Evolutionary conservation across 1,140 invertebrate genomes (phyloP), one percentile per base, ranked within the genome.

Genomic region (Dolichoris vasculosae): DNA sequence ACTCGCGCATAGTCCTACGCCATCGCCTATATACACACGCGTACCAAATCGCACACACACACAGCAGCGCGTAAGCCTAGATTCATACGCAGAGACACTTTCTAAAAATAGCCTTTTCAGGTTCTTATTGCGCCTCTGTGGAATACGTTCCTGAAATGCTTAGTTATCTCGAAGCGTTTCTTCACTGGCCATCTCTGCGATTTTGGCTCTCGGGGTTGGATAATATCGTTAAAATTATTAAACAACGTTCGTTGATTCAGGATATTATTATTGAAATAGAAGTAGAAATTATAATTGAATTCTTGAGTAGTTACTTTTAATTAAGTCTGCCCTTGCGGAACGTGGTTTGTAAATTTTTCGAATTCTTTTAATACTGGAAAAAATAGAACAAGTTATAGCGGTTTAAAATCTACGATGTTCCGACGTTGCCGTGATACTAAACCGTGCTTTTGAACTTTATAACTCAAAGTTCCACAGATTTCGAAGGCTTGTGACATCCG

Each of bases 381-480:
- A 73, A 76, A 51, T 20, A 11, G 43, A 51, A 76, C 46, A 32
- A 51, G 17, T 32, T 51, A 20, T 15, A 51, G 46, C 4, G 4
- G 75, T 35, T 76, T 51, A n/a, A 76, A 76, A 51, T 20, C n/a
- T 51, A 15, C 73, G 43, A 46, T 23, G 26, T 23, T 48, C 6
- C 20, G 4, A 30, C 26, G 40, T 76, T 48, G 35, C 69, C 38
- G 69, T 15, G 4, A 75, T 46, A 35, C n/a, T 43, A 51, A 32
- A 76, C 8, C 30, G 30, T 15, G 4, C 46, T 48, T 48, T 48
- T 48, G 32, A 35, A 51, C 46, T 76, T 48, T 51, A 76, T 32
- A 48, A 76, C 46, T 48, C 30, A 51, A 48, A 76, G 75, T 76
- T 35, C 9, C n/a, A 32, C 46, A 76, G 46, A 76, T 51, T 51